These are phyloP conservation scores for Motacilla alba DNA, from an alignment of 2,113 vertebrate species.

Conservation along the genomic window DNA sequence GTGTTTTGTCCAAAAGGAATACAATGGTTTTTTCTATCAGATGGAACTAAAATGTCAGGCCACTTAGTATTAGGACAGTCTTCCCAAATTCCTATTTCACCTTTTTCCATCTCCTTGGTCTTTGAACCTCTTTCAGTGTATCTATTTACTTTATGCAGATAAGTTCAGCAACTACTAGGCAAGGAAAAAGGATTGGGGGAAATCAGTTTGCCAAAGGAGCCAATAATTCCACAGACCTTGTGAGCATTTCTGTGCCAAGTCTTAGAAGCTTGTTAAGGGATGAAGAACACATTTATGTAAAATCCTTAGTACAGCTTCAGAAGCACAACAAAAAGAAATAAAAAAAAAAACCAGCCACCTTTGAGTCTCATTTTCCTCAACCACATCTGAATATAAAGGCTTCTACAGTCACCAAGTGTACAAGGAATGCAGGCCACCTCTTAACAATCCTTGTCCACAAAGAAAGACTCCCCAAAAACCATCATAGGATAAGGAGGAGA, in stretches of 20 bases:
- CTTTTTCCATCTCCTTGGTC: neutral
- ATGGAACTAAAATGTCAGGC: neutral
- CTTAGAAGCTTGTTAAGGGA: neutral
- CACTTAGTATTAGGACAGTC: neutral
- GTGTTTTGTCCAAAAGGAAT: neutral
- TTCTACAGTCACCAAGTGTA: neutral
- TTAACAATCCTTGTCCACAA: neutral
- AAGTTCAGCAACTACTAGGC: neutral
- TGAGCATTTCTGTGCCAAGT: neutral
- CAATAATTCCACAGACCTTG: neutral
- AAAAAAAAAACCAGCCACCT: neutral
- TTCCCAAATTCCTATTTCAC: neutral
- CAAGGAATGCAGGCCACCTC: neutral
- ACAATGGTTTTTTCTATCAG: neutral
- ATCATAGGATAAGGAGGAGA: fast-evolving
- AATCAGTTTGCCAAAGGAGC: neutral
- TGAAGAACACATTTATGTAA: neutral
- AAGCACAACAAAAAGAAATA: neutral
- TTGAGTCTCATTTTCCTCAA: neutral
- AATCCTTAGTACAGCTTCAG: neutral
- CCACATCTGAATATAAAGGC: neutral
- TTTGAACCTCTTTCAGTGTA: neutral
- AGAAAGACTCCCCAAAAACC: neutral
- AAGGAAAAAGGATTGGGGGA: neutral
- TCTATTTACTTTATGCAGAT: neutral